Percentiles rank a stretch among this genome's conserved stretches.
These are phyloP conservation scores for Agonum fuliginosum DNA, from an alignment of 2,888 invertebrate species.

Conservation along the genomic window DNA sequence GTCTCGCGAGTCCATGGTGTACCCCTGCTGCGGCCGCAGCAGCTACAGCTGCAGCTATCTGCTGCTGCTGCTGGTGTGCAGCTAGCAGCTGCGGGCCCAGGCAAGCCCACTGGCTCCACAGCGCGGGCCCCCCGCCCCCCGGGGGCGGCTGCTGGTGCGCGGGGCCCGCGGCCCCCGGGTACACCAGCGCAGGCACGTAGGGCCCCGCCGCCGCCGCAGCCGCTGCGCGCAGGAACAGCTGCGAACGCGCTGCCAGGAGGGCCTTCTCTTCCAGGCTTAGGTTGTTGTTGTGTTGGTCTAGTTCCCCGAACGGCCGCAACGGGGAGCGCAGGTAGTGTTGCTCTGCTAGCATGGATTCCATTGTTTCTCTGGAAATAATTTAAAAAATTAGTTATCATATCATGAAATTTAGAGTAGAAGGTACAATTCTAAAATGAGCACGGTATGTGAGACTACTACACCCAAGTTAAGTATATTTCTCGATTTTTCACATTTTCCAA, in stretches of 20 bases:
- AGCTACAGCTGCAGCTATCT: constrained; percentile 71
- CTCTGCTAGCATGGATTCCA: constrained; percentile 91
- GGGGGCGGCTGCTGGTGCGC: constrained; percentile 64
- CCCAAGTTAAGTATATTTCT: too few species aligned
- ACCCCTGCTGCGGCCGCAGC: constrained; percentile 74
- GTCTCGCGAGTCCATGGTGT: constrained; percentile 76
- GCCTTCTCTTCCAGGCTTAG: constrained; percentile 86
- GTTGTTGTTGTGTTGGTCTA: constrained; percentile 83
- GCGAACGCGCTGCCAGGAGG: constrained; percentile 84
- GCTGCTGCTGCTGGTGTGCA: constrained; percentile 78
- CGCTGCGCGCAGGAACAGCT: constrained; percentile 82
- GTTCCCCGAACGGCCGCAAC: constrained; percentile 82
- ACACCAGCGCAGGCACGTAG: constrained; percentile 74
- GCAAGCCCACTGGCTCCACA: constrained; percentile 85
- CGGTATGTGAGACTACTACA: too few species aligned
- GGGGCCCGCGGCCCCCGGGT: constrained; percentile 73
- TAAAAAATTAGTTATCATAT: constrained; percentile 59
- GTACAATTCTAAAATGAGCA: too few species aligned
- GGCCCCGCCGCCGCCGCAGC: constrained; percentile 78
- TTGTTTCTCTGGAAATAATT: constrained; percentile 83
- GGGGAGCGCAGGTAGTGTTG: constrained; percentile 88
- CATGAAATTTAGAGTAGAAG: too few species aligned
- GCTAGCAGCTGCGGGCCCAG: constrained; percentile 78
- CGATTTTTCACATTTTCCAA: too few species aligned
- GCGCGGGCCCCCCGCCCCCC: constrained; percentile 72